Evolutionary conservation across 2,797 vertebrate species (phyloP), one percentile per base, ranked within the genome.

Genomic region (Phrynocephalus guinanensis): DNA sequence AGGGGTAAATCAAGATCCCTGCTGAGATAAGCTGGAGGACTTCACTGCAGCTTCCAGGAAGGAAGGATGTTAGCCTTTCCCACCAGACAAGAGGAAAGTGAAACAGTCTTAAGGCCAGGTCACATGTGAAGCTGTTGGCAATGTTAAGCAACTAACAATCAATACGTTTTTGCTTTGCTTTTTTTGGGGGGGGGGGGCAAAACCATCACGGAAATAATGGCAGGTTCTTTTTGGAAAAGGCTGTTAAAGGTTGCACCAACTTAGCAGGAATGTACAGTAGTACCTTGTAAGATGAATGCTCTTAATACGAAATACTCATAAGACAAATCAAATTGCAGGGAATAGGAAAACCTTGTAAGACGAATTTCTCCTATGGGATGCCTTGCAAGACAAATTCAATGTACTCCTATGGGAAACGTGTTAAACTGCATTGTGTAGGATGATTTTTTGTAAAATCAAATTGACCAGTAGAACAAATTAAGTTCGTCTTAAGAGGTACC

Each of bases 1-100:
- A 44, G 38, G 38, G 38, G 38, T 44, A 44, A 44, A 44, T 44
- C 38, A 63, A 79, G 48, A 24, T 48, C 48, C 79, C 84, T 10
- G 76, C 76, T 70, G 84, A 79, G 75, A 85, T 79, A 52, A 85
- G 66, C 63, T 30, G 63, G 75, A 30, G 33, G n/a, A 78, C 78
- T 6, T n/a, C 48, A n/a, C 20, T 0, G 44, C n/a, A 67, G 28
- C 84, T 26, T 20, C 44, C 9, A 56, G 52, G 52, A 56, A 33
- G 75, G 48, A 50, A 63, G 84, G 84, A 48, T 24, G 6, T 5
- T 33, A n/a, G 22, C 71, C 48, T 70, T 78, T 22, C 28, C 28
- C 30, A n/a, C 13, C 76, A 71, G 3, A 15, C 3, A 2, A 1
- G n/a, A 38, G 11, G 77, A 56, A 68, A 86, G 76, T 18, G 18